Evolutionary conservation across 2,113 vertebrate genomes (phyloP).

Genomic region (Paratilapia polleni): DNA sequence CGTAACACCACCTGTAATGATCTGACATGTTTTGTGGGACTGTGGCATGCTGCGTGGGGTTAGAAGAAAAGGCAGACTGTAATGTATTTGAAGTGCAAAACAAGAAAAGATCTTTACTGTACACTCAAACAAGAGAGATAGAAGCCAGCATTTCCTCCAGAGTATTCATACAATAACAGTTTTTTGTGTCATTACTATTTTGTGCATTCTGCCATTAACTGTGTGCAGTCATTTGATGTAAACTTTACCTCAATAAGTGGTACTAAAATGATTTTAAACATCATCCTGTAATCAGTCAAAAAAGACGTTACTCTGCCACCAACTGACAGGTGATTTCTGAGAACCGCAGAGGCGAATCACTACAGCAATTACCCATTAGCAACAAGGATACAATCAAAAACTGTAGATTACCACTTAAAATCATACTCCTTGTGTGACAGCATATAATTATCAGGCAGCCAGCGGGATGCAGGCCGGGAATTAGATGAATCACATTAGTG

Average conservation of each 20-base stretch:
- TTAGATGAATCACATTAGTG: constrained; percentile 14
- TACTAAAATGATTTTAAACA: neutral
- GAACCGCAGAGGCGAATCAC: neutral
- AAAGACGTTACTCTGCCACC: neutral
- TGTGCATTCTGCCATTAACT: neutral
- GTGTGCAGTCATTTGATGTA: neutral
- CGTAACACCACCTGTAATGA: neutral
- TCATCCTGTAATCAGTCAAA: neutral
- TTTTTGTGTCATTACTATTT: neutral
- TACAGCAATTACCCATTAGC: constrained; percentile 11
- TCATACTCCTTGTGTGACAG: neutral
- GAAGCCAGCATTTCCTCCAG: neutral
- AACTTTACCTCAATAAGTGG: neutral
- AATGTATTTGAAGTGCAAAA: neutral
- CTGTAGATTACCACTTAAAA: constrained; percentile 18
- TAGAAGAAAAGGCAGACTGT: neutral
- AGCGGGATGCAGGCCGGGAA: neutral
- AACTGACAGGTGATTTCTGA: neutral
- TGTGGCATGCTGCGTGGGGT: neutral
- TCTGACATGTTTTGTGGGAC: neutral
- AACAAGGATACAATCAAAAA: neutral
- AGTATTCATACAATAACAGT: neutral
- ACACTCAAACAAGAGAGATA: neutral
- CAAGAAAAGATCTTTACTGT: neutral
- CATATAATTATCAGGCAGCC: constrained; percentile 31